Percentiles rank a stretch among this genome's conserved stretches.
Conservation (phyloP, 2,113 vertebrate genomes). For the Dromiciops gliroides region DNA sequence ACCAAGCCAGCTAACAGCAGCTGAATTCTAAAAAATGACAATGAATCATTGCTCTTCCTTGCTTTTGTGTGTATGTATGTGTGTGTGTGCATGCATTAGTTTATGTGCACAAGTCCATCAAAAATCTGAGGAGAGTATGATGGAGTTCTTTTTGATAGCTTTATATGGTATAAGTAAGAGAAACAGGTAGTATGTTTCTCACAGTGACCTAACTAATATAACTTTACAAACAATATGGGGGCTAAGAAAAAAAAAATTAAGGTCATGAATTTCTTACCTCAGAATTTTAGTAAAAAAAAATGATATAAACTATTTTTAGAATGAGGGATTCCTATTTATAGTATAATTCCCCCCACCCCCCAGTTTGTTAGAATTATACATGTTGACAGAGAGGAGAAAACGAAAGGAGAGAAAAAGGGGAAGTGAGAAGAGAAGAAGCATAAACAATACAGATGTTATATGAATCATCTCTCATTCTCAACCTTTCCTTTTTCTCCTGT, state of each 20-base stretch:
- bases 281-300: not conserved
- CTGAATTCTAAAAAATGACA: not conserved
- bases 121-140: not conserved
- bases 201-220: not conserved
- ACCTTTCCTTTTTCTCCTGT: not conserved
- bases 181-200: not conserved
- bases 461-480: slow-evolving; percentile 24
- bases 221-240: not conserved
- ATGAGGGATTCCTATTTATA: too few relatives aligned
- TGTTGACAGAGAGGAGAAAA: too few relatives aligned
- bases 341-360: too few relatives aligned
- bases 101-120: not conserved
- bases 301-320: not conserved
- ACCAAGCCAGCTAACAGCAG: not conserved
- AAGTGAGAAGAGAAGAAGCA: not conserved
- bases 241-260: not conserved
- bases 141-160: not conserved
- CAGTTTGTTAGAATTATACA: too few relatives aligned
- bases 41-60: not conserved
- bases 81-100: not conserved
- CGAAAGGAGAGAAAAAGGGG: too few relatives aligned
- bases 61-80: not conserved
- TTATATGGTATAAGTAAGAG: not conserved
- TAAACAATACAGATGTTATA: slow-evolving; percentile 42
- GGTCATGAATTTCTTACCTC: not conserved